These are phyloP conservation scores for Pseudococcus jackbeardsleyi DNA, from an alignment of 2,888 invertebrate species.

Conservation along the genomic window DNA sequence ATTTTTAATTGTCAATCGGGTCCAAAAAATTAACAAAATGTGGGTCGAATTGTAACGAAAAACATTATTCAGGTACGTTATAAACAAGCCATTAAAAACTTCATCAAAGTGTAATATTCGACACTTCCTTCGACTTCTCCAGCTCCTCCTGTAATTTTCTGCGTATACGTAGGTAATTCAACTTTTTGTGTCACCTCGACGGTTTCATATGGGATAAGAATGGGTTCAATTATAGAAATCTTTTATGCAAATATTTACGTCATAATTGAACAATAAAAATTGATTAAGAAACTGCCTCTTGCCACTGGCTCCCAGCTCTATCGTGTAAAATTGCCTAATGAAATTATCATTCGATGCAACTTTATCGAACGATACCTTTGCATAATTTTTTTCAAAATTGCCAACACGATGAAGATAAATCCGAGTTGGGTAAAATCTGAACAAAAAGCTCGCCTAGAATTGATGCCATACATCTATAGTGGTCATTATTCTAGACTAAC, in stretches of 20 bases:
- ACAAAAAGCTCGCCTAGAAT: too few relatives aligned
- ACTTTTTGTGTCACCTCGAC: background rate
- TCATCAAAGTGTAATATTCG: background rate
- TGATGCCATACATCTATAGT: too few relatives aligned
- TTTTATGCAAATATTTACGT: conserved; percentile 12
- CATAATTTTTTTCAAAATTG: too few relatives aligned
- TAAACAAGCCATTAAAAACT: background rate
- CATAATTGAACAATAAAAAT: background rate
- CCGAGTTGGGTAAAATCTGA: too few relatives aligned
- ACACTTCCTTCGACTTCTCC: background rate
- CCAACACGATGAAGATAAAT: too few relatives aligned
- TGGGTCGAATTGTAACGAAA: background rate
- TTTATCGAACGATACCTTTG: too few relatives aligned
- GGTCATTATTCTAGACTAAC: background rate
- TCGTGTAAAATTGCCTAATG: background rate
- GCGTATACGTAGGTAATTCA: background rate
- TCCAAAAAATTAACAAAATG: background rate
- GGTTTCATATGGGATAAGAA: background rate
- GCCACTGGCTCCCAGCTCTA: background rate
- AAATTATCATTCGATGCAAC: background rate
- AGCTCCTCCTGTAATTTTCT: background rate
- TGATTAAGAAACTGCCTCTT: background rate
- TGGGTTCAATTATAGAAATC: background rate
- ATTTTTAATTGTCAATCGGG: background rate
- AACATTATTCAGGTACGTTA: background rate